phyloP scores from a whole-genome alignment of 2,113 vertebrate species.

The Toxotes jaculatrix region DNA sequence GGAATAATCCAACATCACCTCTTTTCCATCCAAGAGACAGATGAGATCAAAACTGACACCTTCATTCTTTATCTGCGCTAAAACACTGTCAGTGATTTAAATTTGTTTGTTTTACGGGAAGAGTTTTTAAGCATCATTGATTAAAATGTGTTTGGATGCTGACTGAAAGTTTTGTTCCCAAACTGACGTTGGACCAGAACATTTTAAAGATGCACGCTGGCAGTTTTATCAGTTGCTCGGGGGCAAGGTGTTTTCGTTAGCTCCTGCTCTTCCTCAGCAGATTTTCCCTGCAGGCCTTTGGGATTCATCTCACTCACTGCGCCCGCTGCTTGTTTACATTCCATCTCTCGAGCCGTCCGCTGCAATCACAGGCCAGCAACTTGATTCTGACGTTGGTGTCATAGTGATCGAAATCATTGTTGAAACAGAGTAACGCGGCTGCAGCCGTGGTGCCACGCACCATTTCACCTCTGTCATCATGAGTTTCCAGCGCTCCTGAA shows the following conservation, averaged over 20 bases:
- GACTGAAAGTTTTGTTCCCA: too few species aligned
- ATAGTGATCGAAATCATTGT: not conserved
- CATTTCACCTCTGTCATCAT: not conserved
- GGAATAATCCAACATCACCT: too few species aligned
- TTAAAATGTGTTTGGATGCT: too few species aligned
- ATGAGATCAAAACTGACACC: too few species aligned
- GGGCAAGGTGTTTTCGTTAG: not conserved
- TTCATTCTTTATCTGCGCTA: too few species aligned
- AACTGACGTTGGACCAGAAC: too few species aligned
- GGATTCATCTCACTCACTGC: not conserved
- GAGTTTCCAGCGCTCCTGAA: not conserved
- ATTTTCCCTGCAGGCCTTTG: not conserved
- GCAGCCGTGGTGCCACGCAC: not conserved
- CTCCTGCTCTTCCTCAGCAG: not conserved
- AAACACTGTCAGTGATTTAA: too few species aligned
- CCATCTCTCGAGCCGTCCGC: constrained; percentile 5
- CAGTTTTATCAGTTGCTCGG: too few species aligned
- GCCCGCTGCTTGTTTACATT: constrained; percentile 13
- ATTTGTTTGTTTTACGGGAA: too few species aligned
- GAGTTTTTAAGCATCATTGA: too few species aligned
- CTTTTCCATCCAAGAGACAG: too few species aligned
- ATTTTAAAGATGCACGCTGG: too few species aligned
- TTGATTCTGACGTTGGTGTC: not conserved
- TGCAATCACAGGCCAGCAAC: not conserved
- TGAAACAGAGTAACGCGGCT: not conserved